Base-by-base conservation (phyloP, 2,888 invertebrate species). In the Junonia oenone region DNA sequence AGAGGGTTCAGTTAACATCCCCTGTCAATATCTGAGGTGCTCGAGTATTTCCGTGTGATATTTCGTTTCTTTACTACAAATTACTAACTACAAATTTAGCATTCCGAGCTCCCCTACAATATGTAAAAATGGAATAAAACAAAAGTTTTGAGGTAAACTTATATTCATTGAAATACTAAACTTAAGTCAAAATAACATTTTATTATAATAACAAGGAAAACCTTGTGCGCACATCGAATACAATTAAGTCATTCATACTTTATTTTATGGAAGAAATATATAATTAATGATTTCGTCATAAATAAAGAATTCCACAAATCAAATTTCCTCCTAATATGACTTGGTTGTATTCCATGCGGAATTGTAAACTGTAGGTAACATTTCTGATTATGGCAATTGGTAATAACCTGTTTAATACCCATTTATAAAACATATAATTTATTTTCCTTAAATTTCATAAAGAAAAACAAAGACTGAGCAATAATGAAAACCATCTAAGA, bases 131-230 rank as follows among this genome's bases (percentile, higher is more conserved):
- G 14, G 56, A 49, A 54, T 33, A 55, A 49, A 52, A 49, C 4
- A 49, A 27, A 40, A 31, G 8, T 29, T n/a, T 52, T 43, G 35
- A 52, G 40, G 48, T 55, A 55, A 56, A 56, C 15, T 56, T 60
- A 52, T 57, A 54, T 58, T 58, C 49, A 58, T 51, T 58, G 45
- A 54, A 58, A 56, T 51, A 51, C 26, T 46, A 57, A 47, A 46
- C 33, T 29, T 51, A 55, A 52, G 58, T 55, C 58, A 58, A 54
- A 57, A 58, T 46, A 58, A 58, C 55, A 49, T 35, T 49, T 51
- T 43, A 50, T 31, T 46, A 47, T 33, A 35, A 26, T 33, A 38
- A 56, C 50, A 45, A 56, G 26, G 49, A 14, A 51, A 2, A 43
- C 27, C 38, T 46, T 49, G 46, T 15, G 31, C 40, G 47, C 38